These are phyloP conservation scores for Endotricha flammealis DNA, from an alignment of 2,888 invertebrate species.

Conservation along the genomic window DNA sequence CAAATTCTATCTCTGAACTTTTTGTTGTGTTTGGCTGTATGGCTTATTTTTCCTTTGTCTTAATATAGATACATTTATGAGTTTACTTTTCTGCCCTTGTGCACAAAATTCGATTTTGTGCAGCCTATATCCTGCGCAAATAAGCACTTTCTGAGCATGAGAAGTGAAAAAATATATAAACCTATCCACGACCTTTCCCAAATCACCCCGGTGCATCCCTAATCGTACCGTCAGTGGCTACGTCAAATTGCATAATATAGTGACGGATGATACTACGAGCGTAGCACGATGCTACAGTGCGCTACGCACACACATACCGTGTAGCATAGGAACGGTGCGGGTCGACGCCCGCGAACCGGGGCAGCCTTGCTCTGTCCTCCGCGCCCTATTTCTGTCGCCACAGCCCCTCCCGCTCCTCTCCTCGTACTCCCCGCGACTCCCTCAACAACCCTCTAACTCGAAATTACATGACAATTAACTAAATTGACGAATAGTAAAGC, in stretches of 20 bases:
- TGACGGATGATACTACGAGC: conserved; percentile 27
- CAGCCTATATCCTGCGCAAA: no score
- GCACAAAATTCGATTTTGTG: no score
- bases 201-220: conserved; percentile 42
- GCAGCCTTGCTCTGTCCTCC: conserved; percentile 78
- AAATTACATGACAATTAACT: conserved; percentile 33
- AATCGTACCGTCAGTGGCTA: conserved; percentile 30
- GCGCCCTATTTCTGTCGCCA: conserved; percentile 77
- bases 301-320: conserved; percentile 38
- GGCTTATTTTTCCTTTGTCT: no score
- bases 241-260: conserved; percentile 30
- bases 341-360: conserved; percentile 72
- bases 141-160: no score
- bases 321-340: conserved; percentile 49
- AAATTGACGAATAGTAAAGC: conserved; percentile 16
- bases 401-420: conserved; percentile 38
- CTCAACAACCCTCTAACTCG: conserved; percentile 46
- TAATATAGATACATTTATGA: no score
- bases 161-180: conserved; percentile 8
- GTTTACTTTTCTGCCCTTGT: no score
- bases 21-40: no score
- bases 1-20: no score
- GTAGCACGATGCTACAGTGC: conserved; percentile 28
- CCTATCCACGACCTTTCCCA: conserved; percentile 31
- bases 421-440: conserved; percentile 25